Evolutionary conservation across 2,888 invertebrate genomes (phyloP).

Genomic region (Yponomeuta plumbellus): DNA sequence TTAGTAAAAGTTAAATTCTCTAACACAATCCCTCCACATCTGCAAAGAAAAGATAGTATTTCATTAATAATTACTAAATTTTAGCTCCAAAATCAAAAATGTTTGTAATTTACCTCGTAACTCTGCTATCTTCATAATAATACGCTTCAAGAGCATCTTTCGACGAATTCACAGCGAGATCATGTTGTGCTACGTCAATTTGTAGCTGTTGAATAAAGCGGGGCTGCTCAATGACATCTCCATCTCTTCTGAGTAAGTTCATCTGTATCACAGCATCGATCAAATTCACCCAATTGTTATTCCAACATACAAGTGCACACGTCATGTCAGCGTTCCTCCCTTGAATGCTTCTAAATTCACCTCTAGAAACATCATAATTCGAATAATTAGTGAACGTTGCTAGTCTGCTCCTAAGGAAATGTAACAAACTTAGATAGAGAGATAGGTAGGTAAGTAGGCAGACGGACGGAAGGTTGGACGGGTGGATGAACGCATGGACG

Average conservation of each 20-base stretch:
- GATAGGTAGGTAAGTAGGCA: too few species aligned
- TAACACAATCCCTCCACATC: conserved; percentile 29
- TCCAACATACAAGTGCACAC: conserved; percentile 66
- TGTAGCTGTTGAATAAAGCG: conserved; percentile 38
- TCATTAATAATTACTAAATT: neutral
- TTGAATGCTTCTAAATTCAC: conserved; percentile 14
- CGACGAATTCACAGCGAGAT: neutral
- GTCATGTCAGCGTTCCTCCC: conserved; percentile 16
- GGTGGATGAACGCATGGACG: too few species aligned
- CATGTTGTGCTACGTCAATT: conserved; percentile 11
- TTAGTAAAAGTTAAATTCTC: conserved; percentile 24
- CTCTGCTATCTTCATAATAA: conserved; percentile 5
- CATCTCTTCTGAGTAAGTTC: conserved; percentile 46
- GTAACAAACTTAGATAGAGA: too few species aligned
- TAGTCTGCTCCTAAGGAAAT: too few species aligned
- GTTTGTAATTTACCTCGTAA: neutral
- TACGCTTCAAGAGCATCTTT: conserved; percentile 8
- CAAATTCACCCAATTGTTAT: conserved; percentile 83
- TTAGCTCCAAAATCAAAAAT: neutral
- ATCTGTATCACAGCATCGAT: conserved; percentile 87
- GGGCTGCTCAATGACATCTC: conserved; percentile 74
- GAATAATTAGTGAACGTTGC: too few species aligned
- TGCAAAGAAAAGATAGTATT: conserved; percentile 15
- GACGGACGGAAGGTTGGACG: too few species aligned
- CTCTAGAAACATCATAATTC: conserved; percentile 2